These are phyloP conservation scores for Drosophila quasianomalipes DNA, from an alignment of 2,888 invertebrate species.

Conservation along the genomic window DNA sequence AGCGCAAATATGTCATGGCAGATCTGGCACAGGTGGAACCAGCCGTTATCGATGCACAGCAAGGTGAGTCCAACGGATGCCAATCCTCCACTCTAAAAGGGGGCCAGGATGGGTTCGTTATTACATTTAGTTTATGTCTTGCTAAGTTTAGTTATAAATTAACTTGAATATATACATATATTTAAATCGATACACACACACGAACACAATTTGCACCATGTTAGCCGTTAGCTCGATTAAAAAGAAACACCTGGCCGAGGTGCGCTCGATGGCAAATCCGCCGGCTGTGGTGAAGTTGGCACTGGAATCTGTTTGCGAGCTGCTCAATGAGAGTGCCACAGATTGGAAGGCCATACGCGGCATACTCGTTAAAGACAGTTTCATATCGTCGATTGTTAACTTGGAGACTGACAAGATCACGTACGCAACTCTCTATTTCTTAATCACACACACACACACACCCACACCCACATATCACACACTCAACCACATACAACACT, in stretches of 20 bases:
- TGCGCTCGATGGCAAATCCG: slow-evolving; percentile 97
- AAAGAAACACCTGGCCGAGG: slow-evolving; percentile 97
- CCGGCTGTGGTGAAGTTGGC: slow-evolving; percentile 97
- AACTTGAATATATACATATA: slow-evolving; percentile 37
- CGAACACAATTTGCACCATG: slow-evolving; percentile 30
- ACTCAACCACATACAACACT: slow-evolving; percentile 4
- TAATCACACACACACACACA: slow-evolving; percentile 28
- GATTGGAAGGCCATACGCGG: slow-evolving; percentile 98
- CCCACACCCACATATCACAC: not conserved
- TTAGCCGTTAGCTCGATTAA: slow-evolving; percentile 97
- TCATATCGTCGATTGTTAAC: slow-evolving; percentile 97
- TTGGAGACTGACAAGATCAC: slow-evolving; percentile 96
- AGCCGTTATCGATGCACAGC: slow-evolving; percentile 99
- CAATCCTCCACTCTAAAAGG: slow-evolving; percentile 7
- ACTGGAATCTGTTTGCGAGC: slow-evolving; percentile 96
- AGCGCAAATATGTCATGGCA: slow-evolving; percentile 96
- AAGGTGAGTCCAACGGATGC: slow-evolving; percentile 88
- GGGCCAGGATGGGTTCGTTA: slow-evolving; percentile 10
- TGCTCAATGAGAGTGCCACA: slow-evolving; percentile 95
- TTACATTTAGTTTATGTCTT: slow-evolving; percentile 16
- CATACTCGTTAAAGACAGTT: slow-evolving; percentile 97
- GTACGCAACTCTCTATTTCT: slow-evolving; percentile 87
- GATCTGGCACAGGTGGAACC: slow-evolving; percentile 99
- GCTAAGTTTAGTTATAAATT: slow-evolving; percentile 35
- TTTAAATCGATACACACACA: slow-evolving; percentile 31